Evolutionary conservation across 2,888 invertebrate genomes (phyloP).

Genomic region (Erannis defoliaria): DNA sequence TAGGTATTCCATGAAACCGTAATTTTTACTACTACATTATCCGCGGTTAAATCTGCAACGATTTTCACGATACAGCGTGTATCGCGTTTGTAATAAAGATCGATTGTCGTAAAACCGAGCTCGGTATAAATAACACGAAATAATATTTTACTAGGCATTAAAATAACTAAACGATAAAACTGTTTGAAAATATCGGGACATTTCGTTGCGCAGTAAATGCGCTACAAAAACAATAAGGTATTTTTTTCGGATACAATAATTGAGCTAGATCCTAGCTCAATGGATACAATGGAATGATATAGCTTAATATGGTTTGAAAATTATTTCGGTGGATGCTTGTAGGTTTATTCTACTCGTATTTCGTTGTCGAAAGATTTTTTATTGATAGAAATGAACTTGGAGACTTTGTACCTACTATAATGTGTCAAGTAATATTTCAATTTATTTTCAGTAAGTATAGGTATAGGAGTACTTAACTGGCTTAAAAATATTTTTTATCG

Average conservation of each 20-base stretch:
- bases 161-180: constrained; percentile 27
- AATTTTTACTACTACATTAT: neutral
- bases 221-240: neutral
- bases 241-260: neutral
- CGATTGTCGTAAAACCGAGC: constrained; percentile 25
- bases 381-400: too few species aligned
- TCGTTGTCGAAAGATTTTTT: too few species aligned
- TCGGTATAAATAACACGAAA: constrained; percentile 20
- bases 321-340: neutral
- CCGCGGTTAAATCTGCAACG: neutral
- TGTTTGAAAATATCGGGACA: constrained; percentile 15
- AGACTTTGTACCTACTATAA: too few species aligned
- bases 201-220: constrained; percentile 7
- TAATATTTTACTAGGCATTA: constrained; percentile 31
- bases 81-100: constrained; percentile 9
- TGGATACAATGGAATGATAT: too few species aligned
- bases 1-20: neutral
- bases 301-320: too few species aligned
- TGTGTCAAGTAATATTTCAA: too few species aligned
- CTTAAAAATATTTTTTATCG: too few species aligned
- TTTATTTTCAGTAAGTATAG: too few species aligned
- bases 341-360: too few species aligned
- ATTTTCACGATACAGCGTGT: constrained; percentile 9
- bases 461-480: too few species aligned
- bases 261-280: too few species aligned